Base-by-base conservation (phyloP, 2,888 invertebrate species). In the Ormyrus thymus region DNA sequence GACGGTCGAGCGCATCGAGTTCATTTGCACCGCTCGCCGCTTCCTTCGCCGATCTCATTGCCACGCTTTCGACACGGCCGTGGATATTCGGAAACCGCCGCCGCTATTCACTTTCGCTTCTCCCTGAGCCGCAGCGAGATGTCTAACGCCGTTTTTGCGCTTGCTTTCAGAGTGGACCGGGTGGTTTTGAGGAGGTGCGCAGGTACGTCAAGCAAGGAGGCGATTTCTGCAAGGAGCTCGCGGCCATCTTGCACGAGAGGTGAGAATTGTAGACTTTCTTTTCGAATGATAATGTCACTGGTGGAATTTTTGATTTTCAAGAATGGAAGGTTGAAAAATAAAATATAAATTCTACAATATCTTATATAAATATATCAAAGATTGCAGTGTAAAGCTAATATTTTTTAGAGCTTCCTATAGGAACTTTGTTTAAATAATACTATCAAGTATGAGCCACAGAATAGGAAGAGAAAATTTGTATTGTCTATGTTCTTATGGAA, bases 161-260 rank as follows among this genome's bases (percentile, higher is more conserved):
- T 29, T 29, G 29, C 29, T 29, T 29, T 61, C 92, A 98, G 97
- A 97, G 92, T 76, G 89, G 95, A 81, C 96, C 97, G 91, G 96
- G 96, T 90, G 97, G 97, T 46, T 98, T 98, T 90, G 97, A 98
- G 87, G 98, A 98, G 89, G 92, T 98, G 68, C 93, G 97, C 78
- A 94, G 96, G 83, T 97, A 97, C 89, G 95, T 98, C 84, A 98
- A 98, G 89, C 97, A 97, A 90, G 97, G 98, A 58, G 96, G 97
- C 65, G 97, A 98, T 89, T 97, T 97, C 89, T 97, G 97, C 91
- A 97, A 98, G 88, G 98, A 98, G 88, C 92, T 98, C 71, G 94
- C 97, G 7, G 92, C 94, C 62, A 96, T 98, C 86, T 91, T 98
- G 83, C 97, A 97, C 91, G 98, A 98, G 92, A 95, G 98, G 97